Evolutionary conservation across 2,113 vertebrate species (phyloP), one percentile per base, ranked within the genome.

Genomic region (Nothocercus julius): DNA sequence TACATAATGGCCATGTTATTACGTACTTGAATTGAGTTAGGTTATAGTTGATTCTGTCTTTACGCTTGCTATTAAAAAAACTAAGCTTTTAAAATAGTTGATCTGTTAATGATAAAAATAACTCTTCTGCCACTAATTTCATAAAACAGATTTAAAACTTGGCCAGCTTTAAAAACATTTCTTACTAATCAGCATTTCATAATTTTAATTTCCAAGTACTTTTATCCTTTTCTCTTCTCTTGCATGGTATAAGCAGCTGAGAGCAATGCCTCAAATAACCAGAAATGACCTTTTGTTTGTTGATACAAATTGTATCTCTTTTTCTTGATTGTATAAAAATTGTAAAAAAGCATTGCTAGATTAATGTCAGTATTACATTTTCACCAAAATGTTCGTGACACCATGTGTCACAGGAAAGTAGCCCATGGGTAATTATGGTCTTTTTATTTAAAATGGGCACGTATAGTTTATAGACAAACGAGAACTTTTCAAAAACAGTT

Each of bases 221-320:
- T 95, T 91, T 96, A 93, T 95, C 97, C 90, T 96, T 89, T 96
- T 97, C 94, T 92, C 94, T 96, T 97, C 95, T 93, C 94, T 97
- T 96, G 87, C 94, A 95, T 96, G 93, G 90, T 96, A 94, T 97
- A 97, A 98, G 98, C 98, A 98, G 99, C 99, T 99, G 98, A 98
- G 97, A 98, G 97, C 98, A 98, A 98, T 98, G 98, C 98, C 98
- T 98, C 98, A 99, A 99, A 99, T 99, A 98, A 98, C 98, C 98
- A 99, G 99, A 99, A 99, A 99, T 98, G 98, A 99, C 99, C 98
- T 99, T 98, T 99, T 98, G 98, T 98, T 99, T 99, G 99, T 99
- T 99, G 99, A 99, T 99, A 99, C 99, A 99, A 99, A 99, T 99
- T 99, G 98, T 99, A 99, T 99, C 99, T 99, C 98, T 99, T 99